phyloP scores from a whole-genome alignment of 2,888 invertebrate species.

The Aplocera efformata region DNA sequence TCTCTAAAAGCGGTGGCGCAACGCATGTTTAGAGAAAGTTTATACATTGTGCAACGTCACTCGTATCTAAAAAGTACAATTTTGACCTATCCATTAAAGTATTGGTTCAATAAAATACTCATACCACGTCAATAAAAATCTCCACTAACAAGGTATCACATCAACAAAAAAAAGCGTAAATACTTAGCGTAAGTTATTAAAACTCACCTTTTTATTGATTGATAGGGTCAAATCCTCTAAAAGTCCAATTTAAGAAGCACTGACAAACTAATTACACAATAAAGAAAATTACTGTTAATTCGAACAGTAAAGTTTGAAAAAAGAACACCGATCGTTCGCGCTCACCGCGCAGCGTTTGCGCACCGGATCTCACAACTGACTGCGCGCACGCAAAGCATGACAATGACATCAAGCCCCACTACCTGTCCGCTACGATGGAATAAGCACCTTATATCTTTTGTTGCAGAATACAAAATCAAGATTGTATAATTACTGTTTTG shows the following conservation, averaged over 20 bases:
- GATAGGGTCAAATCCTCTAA: too few relatives aligned
- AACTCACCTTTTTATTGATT: too few relatives aligned
- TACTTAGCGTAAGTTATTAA: too few relatives aligned
- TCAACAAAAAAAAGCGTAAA: too few relatives aligned
- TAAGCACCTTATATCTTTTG: slow-evolving; percentile 31
- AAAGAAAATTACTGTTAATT: slow-evolving; percentile 14
- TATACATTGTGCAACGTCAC: slow-evolving; percentile 48
- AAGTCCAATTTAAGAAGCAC: slow-evolving; percentile 13
- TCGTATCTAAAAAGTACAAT: slow-evolving; percentile 39
- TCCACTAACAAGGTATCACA: too few relatives aligned
- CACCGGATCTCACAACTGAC: slow-evolving; percentile 64
- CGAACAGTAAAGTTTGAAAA: slow-evolving; percentile 24
- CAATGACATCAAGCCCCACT: slow-evolving; percentile 57
- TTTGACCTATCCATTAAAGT: too few relatives aligned
- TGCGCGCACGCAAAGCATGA: slow-evolving; percentile 55
- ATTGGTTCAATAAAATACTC: too few relatives aligned
- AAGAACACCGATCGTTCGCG: slow-evolving; percentile 3
- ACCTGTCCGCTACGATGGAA: slow-evolving; percentile 20
- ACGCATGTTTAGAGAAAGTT: slow-evolving; percentile 61
- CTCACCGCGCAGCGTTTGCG: slow-evolving; percentile 38
- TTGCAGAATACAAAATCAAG: slow-evolving; percentile 28
- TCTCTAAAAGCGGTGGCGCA: slow-evolving; percentile 49
- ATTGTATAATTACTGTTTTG: slow-evolving; percentile 28
- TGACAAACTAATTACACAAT: slow-evolving; percentile 23
- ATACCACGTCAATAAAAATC: too few relatives aligned